These are phyloP conservation scores for Atta cephalotes DNA, from an alignment of 1,140 invertebrate genomes.

Conservation along the genomic window DNA sequence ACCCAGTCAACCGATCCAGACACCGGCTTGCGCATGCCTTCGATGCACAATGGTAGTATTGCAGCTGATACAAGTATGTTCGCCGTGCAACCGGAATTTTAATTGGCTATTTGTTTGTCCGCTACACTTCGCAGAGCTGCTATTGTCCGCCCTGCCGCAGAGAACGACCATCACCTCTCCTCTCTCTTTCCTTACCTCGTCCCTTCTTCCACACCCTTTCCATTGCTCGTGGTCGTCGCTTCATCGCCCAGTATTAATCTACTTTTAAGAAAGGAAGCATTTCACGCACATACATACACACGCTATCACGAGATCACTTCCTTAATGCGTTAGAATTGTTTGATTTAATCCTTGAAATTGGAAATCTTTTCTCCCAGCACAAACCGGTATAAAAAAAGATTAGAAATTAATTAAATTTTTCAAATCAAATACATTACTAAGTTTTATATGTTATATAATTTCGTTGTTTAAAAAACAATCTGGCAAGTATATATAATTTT, in stretches of 20 bases:
- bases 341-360: slow-evolving; percentile 58
- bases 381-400: background rate
- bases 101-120: slow-evolving; percentile 84
- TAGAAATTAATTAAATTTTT: slow-evolving; percentile 27
- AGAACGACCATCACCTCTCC: slow-evolving; percentile 74
- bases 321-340: slow-evolving; percentile 37
- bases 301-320: background rate
- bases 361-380: slow-evolving; percentile 2
- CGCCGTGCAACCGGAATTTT: slow-evolving; percentile 84
- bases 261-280: slow-evolving; percentile 49
- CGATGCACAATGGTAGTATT: slow-evolving; percentile 81
- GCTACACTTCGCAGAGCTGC: slow-evolving; percentile 81
- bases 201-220: background rate
- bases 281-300: background rate
- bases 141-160: slow-evolving; percentile 79
- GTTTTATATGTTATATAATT: background rate
- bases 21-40: slow-evolving; percentile 79
- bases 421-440: background rate
- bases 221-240: slow-evolving; percentile 66
- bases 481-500: background rate
- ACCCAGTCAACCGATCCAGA: slow-evolving; percentile 71
- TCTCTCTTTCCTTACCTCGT: slow-evolving; percentile 20
- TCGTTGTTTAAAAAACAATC: background rate
- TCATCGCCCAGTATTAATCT: slow-evolving; percentile 73
- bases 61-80: slow-evolving; percentile 84